phyloP scores from a whole-genome alignment of 2,113 vertebrate species.

The Scolopax mira region DNA sequence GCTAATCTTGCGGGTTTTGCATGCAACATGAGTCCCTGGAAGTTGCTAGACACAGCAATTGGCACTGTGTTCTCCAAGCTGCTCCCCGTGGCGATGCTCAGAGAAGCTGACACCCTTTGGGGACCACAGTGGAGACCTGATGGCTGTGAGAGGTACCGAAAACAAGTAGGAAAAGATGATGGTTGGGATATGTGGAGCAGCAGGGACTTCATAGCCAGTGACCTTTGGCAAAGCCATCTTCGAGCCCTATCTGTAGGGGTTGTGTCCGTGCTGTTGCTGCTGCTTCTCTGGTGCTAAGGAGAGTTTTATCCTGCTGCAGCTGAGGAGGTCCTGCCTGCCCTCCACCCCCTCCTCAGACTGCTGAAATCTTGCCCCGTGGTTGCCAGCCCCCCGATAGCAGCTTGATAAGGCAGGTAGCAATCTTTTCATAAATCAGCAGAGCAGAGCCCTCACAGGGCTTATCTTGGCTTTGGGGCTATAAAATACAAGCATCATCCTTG shows the following conservation, averaged over 20 bases:
- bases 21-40: not conserved
- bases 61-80: not conserved
- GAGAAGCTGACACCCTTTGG: not conserved
- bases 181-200: not conserved
- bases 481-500: not conserved
- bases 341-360: not conserved
- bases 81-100: fast-evolving
- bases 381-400: not conserved
- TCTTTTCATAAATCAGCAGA: not conserved
- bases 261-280: not conserved
- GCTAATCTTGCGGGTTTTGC: not conserved
- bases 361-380: not conserved
- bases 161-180: not conserved
- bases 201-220: not conserved
- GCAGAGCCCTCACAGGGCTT: not conserved
- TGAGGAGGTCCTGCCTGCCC: not conserved
- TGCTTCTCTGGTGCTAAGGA: not conserved
- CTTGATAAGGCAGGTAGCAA: not conserved
- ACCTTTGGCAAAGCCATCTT: not conserved
- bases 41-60: not conserved
- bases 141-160: not conserved
- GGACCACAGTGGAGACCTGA: not conserved
- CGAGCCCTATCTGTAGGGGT: not conserved
- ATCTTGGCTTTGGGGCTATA: not conserved
- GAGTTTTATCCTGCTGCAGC: not conserved